Evolutionary conservation across 2,888 invertebrate species (phyloP), one percentile per base, ranked within the genome.

Genomic region (Ornithoptera priamus): DNA sequence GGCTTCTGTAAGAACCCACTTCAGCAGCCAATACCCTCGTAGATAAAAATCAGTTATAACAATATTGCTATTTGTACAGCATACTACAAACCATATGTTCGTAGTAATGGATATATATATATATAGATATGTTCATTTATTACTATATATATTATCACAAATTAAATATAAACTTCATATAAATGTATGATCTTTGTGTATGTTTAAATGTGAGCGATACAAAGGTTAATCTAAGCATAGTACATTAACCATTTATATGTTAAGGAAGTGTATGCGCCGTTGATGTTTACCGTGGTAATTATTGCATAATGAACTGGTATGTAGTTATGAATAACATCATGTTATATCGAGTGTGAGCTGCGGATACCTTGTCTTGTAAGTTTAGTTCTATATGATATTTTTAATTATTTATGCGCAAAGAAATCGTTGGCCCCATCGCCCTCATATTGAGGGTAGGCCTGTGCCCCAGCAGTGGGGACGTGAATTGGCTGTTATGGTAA

Each of bases 181-280:
- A 15, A 18, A 50, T 18, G 5, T 18, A 15, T 46, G 12, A 15
- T 1, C 15, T 46, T 4, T 58, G 20, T 58, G 7, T 58, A 58
- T 18, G 56, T 56, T 56, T 18, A 24, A 10, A 42, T 50, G 30
- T 30, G 30, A 30, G 46, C 8, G 8, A 22, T 59, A 15, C 59
- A 59, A 59, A 59, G 59, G 59, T 59, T 59, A 59, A 17, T 59
- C 10, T n/a, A 36, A 60, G 22, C 15, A 22, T 22, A 18, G 20
- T 46, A 46, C 20, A 6, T 46, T 22, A 39, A 61, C 18, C 30
- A 62, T 15, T 62, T 15, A 62, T 42, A 46, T 17, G 20, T 22
- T 62, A 62, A 42, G 62, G 46, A 62, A 62, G 62, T 62, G 42
- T 46, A 22, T 46, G 22, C 22, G 18, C 3, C 20, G n/a, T 20